Base-by-base conservation (phyloP, 2,888 invertebrate genomes). In the Conistra vaccinii region DNA sequence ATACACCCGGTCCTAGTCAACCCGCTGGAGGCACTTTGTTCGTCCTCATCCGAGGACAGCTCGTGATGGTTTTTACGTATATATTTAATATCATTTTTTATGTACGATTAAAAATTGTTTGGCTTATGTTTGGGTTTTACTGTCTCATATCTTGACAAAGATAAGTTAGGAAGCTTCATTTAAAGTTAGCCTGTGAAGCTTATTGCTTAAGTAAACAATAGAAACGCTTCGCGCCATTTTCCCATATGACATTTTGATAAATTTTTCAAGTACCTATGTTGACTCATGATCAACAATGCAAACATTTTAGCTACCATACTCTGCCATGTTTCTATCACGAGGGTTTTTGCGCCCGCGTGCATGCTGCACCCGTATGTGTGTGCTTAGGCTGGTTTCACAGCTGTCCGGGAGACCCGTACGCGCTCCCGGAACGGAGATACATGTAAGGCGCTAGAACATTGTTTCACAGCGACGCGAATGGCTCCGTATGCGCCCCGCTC, bases 21-120 rank as follows among this genome's bases (percentile, higher is more conserved):
- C 89, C 96, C 96, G 12, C 90, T 93, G 51, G 92, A 94, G 63
- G 96, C 94, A 3, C 89, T 95, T 60, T 91, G 91, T 87, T 96
- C 95, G 39, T 93, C 95, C 32, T 94, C 94, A 35, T 93, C 92
- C 53, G 87, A 87, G 17, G 87, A 87, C 60, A 81, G 80, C 60
- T 70, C 78, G 69, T 80, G 69, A 81, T 72, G 53, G 62, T 81
- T 85, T 84, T 80, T 78, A 72, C 35, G 66, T 58, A 68, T 87
- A 83, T 86, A 83, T 89, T 87, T 86, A 69, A 82, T 70, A 81
- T 78, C 63, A 84, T 73, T 88, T 90, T 91, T 86, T 90, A 89
- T 90, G 86, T 88, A 81, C 84, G 74, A 88, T 87, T 86, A 88
- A 89, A 73, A 84, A 84, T 67, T 82, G 58, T 69, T 75, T 86